Evolutionary conservation across 2,888 invertebrate species (phyloP).

Genomic region (Torymus auratus): DNA sequence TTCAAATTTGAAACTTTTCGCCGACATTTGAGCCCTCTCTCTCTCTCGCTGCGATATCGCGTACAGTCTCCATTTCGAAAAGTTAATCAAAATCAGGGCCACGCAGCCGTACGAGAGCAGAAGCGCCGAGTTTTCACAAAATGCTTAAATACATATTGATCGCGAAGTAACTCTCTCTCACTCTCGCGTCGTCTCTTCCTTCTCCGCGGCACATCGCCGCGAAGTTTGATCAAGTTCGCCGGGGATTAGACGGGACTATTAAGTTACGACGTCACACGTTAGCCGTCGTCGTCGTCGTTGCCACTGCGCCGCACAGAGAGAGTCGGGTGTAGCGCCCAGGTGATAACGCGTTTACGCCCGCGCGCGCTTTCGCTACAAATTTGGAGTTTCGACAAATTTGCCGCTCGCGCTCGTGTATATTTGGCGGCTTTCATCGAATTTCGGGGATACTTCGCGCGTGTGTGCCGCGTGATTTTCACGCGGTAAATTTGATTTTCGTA

Average conservation of each 20-base stretch:
- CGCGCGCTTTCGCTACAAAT: not conserved
- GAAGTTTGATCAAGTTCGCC: conserved; percentile 45
- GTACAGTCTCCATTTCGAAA: too few relatives aligned
- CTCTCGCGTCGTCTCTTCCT: too few relatives aligned
- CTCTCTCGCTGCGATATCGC: too few relatives aligned
- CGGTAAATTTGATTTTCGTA: conserved; percentile 3
- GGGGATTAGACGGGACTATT: conserved; percentile 39
- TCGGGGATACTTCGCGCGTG: too few relatives aligned
- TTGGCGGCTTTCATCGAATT: too few relatives aligned
- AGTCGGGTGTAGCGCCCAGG: not conserved
- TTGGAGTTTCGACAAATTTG: not conserved
- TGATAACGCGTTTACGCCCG: conserved; percentile 16
- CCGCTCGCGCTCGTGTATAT: too few relatives aligned
- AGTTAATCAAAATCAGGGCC: too few relatives aligned
- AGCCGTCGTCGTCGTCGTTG: not conserved
- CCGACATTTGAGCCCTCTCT: too few relatives aligned
- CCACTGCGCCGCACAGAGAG: too few relatives aligned
- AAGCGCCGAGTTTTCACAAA: conserved; percentile 29
- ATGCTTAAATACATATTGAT: conserved; percentile 40
- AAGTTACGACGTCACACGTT: conserved; percentile 35
- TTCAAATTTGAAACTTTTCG: too few relatives aligned
- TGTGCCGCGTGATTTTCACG: not conserved
- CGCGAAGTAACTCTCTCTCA: not conserved
- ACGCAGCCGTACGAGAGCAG: too few relatives aligned
- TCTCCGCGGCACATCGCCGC: conserved; percentile 5